These are phyloP conservation scores for Scaptomyza tumidula DNA, from an alignment of 2,888 invertebrate genomes.

Conservation along the genomic window DNA sequence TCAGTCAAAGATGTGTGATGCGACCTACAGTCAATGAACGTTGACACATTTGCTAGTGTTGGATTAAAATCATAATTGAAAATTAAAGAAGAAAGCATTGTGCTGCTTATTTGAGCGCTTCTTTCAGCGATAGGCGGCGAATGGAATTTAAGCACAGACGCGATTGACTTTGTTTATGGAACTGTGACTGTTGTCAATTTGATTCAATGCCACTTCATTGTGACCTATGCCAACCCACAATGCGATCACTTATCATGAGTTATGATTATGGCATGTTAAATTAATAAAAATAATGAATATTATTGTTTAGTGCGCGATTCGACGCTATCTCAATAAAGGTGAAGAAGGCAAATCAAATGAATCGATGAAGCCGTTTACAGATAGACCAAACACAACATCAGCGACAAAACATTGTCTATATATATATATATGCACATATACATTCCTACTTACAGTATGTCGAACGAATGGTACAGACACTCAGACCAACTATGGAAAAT, in stretches of 20 bases:
- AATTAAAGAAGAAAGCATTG: constrained; percentile 47
- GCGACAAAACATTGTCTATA: too few relatives aligned
- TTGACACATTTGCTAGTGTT: constrained; percentile 47
- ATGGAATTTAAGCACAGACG: constrained; percentile 5
- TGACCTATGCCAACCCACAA: constrained; percentile 4
- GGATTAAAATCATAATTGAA: constrained; percentile 36
- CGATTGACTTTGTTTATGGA: constrained; percentile 3
- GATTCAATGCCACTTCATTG: constrained; percentile 35
- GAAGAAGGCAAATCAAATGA: constrained; percentile 30
- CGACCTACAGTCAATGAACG: constrained; percentile 62
- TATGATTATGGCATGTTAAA: constrained; percentile 71
- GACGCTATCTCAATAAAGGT: constrained; percentile 41
- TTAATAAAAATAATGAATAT: constrained; percentile 75
- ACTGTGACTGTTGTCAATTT: constrained; percentile 46
- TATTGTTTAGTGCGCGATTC: constrained; percentile 56
- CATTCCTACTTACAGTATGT: not conserved
- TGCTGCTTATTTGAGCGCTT: constrained; percentile 22
- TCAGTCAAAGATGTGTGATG: constrained; percentile 13
- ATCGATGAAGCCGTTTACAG: constrained; percentile 14
- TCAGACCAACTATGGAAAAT: not conserved
- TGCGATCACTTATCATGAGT: constrained; percentile 54
- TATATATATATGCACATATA: too few relatives aligned
- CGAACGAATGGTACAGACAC: not conserved
- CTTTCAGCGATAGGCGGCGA: not conserved
- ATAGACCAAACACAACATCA: not conserved